A percentile compares a stretch with the other conserved stretches of the same genome.
These are phyloP conservation scores for Lagopus muta DNA, from an alignment of 2,113 vertebrate species.

Conservation along the genomic window DNA sequence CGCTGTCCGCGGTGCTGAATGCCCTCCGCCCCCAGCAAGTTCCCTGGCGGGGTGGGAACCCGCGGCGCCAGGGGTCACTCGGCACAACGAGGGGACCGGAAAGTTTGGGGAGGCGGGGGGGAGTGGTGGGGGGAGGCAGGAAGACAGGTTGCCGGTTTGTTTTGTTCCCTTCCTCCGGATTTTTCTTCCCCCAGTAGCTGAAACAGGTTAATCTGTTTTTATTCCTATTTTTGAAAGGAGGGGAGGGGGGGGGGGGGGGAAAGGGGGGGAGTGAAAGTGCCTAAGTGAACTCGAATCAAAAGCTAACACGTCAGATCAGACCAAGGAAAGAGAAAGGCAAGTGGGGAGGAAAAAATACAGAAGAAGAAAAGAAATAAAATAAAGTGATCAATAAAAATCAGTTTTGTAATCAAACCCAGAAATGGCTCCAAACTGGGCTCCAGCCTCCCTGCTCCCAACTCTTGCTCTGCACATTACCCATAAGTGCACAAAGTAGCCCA, in stretches of 20 bases:
- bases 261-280: constrained; percentile 79
- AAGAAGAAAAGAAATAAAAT: constrained; percentile 66
- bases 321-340: constrained; percentile 78
- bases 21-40: neutral
- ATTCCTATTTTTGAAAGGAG: neutral
- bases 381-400: constrained; percentile 71
- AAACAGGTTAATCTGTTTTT: constrained; percentile 39
- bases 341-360: constrained; percentile 28
- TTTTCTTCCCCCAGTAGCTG: neutral
- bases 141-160: neutral
- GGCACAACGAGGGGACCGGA: neutral
- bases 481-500: constrained; percentile 67
- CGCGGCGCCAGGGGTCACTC: neutral
- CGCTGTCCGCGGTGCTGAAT: constrained; percentile 89
- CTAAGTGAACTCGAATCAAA: constrained; percentile 79
- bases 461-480: constrained; percentile 21
- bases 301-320: constrained; percentile 82
- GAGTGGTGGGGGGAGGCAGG: neutral
- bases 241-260: neutral
- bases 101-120: constrained; percentile 12
- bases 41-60: neutral
- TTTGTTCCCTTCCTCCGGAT: no score
- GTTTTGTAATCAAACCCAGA: constrained; percentile 37
- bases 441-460: constrained; percentile 44
- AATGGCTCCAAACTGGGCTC: constrained; percentile 29